Conservation (phyloP, 2,797 vertebrate species). For the Spinus pinus region DNA sequence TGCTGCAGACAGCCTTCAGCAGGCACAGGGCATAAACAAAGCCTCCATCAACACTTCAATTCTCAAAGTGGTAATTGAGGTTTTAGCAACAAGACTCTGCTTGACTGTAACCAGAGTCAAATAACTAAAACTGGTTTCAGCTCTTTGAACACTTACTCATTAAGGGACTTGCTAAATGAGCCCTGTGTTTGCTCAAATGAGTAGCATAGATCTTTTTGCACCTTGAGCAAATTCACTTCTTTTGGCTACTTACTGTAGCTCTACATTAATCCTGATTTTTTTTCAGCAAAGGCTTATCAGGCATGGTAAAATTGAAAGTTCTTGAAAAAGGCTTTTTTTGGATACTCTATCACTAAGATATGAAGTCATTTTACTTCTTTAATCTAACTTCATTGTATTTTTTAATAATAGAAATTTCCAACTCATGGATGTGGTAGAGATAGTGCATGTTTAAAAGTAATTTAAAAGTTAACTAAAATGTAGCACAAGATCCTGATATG, state of each 20-base stretch:
- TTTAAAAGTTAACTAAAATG: neutral
- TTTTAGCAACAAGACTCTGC: constrained; percentile 44
- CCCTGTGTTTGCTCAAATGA: neutral
- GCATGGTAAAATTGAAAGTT: neutral
- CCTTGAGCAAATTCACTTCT: neutral
- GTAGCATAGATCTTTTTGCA: neutral
- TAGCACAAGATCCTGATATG: neutral
- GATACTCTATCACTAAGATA: neutral
- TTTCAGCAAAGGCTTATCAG: neutral
- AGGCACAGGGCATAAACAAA: neutral
- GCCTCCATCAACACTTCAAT: constrained; percentile 7
- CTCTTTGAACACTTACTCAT: neutral
- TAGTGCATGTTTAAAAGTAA: neutral
- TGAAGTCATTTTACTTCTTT: neutral
- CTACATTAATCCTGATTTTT: neutral
- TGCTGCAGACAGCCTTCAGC: neutral
- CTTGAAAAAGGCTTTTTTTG: neutral
- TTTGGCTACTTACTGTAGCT: neutral
- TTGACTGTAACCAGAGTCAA: constrained; percentile 36
- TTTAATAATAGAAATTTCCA: neutral
- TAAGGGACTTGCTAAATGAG: constrained; percentile 1
- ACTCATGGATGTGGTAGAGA: neutral
- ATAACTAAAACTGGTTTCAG: neutral
- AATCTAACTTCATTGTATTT: neutral
- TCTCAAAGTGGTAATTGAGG: constrained; percentile 32